Evolutionary conservation across 1,140 invertebrate genomes (phyloP).

Genomic region (Ceratina japonica): DNA sequence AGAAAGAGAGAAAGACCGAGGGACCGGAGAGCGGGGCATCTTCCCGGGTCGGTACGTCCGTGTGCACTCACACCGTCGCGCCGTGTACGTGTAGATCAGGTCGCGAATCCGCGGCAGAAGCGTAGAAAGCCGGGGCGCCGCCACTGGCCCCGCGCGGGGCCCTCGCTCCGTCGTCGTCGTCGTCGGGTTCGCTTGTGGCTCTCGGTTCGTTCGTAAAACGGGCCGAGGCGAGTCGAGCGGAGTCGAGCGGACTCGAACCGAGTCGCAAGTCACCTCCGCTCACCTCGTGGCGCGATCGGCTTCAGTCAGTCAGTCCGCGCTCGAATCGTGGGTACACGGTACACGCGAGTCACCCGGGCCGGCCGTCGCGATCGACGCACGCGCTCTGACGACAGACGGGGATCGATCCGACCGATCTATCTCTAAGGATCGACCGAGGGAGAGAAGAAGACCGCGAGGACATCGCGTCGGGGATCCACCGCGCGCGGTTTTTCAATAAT

Average conservation of each 20-base stretch:
- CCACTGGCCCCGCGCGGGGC: slow-evolving; percentile 38
- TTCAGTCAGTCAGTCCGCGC: slow-evolving; percentile 63
- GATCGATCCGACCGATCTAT: too few relatives aligned
- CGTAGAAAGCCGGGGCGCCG: slow-evolving; percentile 29
- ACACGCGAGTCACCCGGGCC: slow-evolving; percentile 43
- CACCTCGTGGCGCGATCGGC: slow-evolving; percentile 67
- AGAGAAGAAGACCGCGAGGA: too few relatives aligned
- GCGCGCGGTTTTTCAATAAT: too few relatives aligned
- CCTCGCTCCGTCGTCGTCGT: too few relatives aligned
- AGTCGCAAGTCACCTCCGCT: slow-evolving; percentile 77
- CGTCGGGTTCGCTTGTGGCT: slow-evolving; percentile 33
- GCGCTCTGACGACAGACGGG: too few relatives aligned
- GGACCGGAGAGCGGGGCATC: neutral
- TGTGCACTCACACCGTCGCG: slow-evolving; percentile 1
- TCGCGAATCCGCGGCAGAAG: slow-evolving; percentile 33
- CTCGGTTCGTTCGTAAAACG: slow-evolving; percentile 31
- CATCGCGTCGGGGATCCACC: slow-evolving; percentile 7
- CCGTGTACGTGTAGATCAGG: slow-evolving; percentile 23
- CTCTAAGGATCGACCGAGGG: too few relatives aligned
- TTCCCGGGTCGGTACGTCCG: neutral
- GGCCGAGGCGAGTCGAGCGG: slow-evolving; percentile 22
- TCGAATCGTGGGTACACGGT: slow-evolving; percentile 60
- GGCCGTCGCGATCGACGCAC: slow-evolving; percentile 39
- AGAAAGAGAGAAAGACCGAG: neutral
- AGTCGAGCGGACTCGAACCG: slow-evolving; percentile 38